These are phyloP conservation scores for Puffinus mauretanicus DNA, from an alignment of 2,113 vertebrate genomes.

Conservation along the genomic window DNA sequence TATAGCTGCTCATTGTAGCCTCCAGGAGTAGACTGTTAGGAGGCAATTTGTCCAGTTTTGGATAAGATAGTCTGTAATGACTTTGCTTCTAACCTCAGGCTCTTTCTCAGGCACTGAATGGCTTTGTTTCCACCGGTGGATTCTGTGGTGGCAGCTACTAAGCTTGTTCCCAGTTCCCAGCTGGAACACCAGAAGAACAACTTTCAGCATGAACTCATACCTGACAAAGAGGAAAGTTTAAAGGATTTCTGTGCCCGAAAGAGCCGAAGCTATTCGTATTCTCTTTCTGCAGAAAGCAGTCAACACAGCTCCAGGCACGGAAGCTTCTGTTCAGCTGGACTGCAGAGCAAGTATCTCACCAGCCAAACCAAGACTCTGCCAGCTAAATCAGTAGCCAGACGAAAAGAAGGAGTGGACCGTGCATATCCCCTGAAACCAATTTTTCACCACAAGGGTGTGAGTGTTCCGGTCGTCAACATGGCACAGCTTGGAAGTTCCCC, in stretches of 20 bases:
- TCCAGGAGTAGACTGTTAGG: not conserved
- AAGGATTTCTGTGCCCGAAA: constrained; percentile 14
- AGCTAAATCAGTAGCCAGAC: constrained; percentile 13
- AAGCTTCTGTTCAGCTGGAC: not conserved
- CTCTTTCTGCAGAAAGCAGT: not conserved
- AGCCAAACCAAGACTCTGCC: constrained; percentile 26
- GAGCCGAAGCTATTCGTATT: not conserved
- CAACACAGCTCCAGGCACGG: not conserved
- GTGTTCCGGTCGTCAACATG: not conserved
- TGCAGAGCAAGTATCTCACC: not conserved
- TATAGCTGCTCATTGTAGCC: not conserved
- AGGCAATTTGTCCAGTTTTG: not conserved
- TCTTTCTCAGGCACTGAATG: constrained; percentile 62
- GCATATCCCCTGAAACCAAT: constrained; percentile 81
- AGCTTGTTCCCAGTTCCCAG: not conserved
- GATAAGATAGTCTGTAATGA: not conserved
- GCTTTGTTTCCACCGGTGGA: constrained; percentile 25
- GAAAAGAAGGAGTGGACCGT: constrained; percentile 66
- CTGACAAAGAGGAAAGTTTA: constrained; percentile 42
- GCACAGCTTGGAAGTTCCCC: not conserved
- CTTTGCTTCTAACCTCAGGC: constrained; percentile 7
- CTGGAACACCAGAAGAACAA: constrained; percentile 12
- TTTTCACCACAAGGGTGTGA: constrained; percentile 55
- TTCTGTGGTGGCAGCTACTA: not conserved
- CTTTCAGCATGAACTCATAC: constrained; percentile 30